These are phyloP conservation scores for Procambarus clarkii DNA, from an alignment of 1,140 invertebrate species.

Conservation along the genomic window DNA sequence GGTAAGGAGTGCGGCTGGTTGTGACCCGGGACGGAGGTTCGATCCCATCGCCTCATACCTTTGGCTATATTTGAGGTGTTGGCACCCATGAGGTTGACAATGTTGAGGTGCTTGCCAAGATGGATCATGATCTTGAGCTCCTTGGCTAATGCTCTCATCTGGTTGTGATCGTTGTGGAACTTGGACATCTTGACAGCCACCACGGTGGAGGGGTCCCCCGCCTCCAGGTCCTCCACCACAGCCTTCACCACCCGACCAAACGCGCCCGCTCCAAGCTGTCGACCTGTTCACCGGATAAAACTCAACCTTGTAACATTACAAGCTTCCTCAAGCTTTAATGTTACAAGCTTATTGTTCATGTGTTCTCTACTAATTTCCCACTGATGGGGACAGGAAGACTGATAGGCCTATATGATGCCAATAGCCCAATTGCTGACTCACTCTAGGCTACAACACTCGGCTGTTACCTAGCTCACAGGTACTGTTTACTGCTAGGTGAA, in stretches of 20 bases:
- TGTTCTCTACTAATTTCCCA: no score
- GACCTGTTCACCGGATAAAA: constrained; percentile 79
- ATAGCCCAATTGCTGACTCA: no score
- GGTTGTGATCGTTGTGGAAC: constrained; percentile 83
- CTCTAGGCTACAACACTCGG: no score
- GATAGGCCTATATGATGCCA: no score
- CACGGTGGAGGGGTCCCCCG: constrained; percentile 77
- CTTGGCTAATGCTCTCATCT: constrained; percentile 79
- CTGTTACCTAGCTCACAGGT: no score
- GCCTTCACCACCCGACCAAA: constrained; percentile 96
- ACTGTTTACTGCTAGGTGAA: no score
- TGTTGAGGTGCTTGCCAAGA: constrained; percentile 79
- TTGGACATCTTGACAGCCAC: constrained; percentile 94
- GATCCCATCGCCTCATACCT: background rate
- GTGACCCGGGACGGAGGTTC: no score
- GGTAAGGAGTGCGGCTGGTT: no score
- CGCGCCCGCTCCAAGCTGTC: constrained; percentile 91
- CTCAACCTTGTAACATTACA: no score
- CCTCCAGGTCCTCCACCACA: constrained; percentile 76
- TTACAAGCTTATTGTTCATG: no score
- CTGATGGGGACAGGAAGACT: no score
- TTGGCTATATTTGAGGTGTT: constrained; percentile 74
- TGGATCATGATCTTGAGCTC: constrained; percentile 80
- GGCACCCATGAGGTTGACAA: constrained; percentile 79
- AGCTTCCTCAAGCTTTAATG: no score